Conservation (phyloP, 2,888 invertebrate species). For the Drosophila falleni region DNA sequence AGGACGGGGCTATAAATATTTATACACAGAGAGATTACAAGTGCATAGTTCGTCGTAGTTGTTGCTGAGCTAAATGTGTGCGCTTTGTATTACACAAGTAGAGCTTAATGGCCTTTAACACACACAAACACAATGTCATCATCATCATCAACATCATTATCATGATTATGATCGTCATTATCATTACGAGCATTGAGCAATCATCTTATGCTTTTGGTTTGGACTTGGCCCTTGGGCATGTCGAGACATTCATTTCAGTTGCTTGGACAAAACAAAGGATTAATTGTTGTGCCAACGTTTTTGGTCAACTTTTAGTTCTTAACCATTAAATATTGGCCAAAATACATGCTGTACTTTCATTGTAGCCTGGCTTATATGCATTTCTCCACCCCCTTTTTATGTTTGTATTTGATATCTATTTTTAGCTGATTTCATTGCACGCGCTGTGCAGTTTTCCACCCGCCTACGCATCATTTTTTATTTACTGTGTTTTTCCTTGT, state of each 20-base stretch:
- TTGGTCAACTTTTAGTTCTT: constrained; percentile 1
- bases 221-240: constrained; percentile 21
- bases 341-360: not conserved
- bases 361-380: not conserved
- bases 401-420: constrained; percentile 31
- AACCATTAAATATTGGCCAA: not conserved
- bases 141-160: not conserved
- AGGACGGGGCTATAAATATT: constrained; percentile 62
- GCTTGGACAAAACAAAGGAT: constrained; percentile 61
- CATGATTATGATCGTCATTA: constrained; percentile 23
- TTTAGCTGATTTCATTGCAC: constrained; percentile 46
- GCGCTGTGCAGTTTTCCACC: too few relatives aligned
- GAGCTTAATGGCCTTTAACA: constrained; percentile 79
- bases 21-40: constrained; percentile 71
- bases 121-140: constrained; percentile 27
- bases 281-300: constrained; percentile 61
- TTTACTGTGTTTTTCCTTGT: constrained; percentile 6
- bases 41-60: constrained; percentile 54
- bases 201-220: constrained; percentile 44
- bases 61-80: constrained; percentile 66
- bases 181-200: constrained; percentile 39
- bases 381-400: not conserved
- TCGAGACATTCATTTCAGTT: constrained; percentile 7
- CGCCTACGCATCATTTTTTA: not conserved
- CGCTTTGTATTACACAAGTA: constrained; percentile 80